Evolutionary conservation across 2,113 vertebrate genomes (phyloP), one percentile per base, ranked within the genome.

Genomic region (Ictalurus punctatus): DNA sequence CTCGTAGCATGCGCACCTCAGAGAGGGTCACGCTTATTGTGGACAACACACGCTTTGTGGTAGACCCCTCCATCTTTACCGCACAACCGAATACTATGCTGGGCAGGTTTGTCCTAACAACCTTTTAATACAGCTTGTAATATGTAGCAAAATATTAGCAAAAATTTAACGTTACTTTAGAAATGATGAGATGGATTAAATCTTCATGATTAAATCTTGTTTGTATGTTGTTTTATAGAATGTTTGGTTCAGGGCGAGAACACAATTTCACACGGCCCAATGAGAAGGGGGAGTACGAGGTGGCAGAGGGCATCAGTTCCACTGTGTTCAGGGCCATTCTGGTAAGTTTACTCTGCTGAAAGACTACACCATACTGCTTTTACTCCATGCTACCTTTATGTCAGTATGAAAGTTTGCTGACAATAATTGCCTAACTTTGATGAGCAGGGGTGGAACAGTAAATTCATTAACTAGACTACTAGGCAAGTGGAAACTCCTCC

Each of bases 81-180:
- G 98, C 98, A 90, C 98, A 99, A 52, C 98, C 98, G 91, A 99
- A 99, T 91, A 99, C 98, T 25, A 99, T 99, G 98, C 94, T 99
- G 96, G 98, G 98, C 95, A 98, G 98, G 98, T 99, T 94, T 7
- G 73, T 52, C 48, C 48, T 52, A 10, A 85, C 19, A 54, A 0
- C 25, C 1, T 13, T 79, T 27, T 6, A 30, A 4, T 59, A 59
- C 19, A 59, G 56, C 10, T 14, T 61, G 9, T 19, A 83, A 7
- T 63, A 21, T 23, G 23, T 23, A 82, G 9, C 3, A 34, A 10
- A 56, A 34, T 34, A 21, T 34, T 58, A 34, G 8, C 6, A 65
- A 61, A 40, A 54, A 58, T 63, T 71, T 54, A n/a, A 52, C 7
- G 6, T 71, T 9, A 56, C 17, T 69, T 84, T 56, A 34, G 44